Evolutionary conservation across 2,888 invertebrate species (phyloP).

Genomic region (Anoplius nigerrimus): DNA sequence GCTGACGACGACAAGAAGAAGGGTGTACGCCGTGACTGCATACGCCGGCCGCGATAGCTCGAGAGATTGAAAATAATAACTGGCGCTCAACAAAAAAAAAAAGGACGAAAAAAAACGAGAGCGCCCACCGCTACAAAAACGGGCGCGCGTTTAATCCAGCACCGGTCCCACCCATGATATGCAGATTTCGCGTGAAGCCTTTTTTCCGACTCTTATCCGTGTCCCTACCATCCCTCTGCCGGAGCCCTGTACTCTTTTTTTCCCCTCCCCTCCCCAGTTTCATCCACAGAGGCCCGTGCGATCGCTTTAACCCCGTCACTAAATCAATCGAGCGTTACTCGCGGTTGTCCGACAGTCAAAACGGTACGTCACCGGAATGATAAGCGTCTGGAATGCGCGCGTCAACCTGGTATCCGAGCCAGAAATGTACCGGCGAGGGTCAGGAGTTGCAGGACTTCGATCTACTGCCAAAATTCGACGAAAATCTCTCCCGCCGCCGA

Average conservation of each 20-base stretch:
- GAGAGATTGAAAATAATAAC: constrained; percentile 62
- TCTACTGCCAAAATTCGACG: too few relatives aligned
- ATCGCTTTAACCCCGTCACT: constrained; percentile 32
- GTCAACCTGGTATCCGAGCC: too few relatives aligned
- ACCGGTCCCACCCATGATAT: constrained; percentile 66
- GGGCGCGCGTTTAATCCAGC: constrained; percentile 66
- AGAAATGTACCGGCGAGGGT: neutral
- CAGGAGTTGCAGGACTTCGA: neutral
- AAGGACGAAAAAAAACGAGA: constrained; percentile 62
- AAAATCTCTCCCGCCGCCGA: too few relatives aligned
- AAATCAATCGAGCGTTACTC: constrained; percentile 56
- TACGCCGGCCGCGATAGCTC: constrained; percentile 41
- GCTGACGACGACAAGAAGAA: constrained; percentile 5
- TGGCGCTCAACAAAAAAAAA: too few relatives aligned
- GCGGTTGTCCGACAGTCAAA: constrained; percentile 39
- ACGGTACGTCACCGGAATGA: constrained; percentile 46
- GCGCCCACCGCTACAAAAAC: constrained; percentile 43
- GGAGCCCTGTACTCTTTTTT: constrained; percentile 22
- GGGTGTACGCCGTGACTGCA: constrained; percentile 6
- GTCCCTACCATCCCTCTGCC: constrained; percentile 34
- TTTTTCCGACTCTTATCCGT: constrained; percentile 51
- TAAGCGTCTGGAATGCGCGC: constrained; percentile 15
- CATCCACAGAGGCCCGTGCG: neutral
- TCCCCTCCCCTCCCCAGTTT: constrained; percentile 11
- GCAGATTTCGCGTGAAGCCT: constrained; percentile 63